Evolutionary conservation across 2,113 vertebrate genomes (phyloP).

Genomic region (Merops nubicus): DNA sequence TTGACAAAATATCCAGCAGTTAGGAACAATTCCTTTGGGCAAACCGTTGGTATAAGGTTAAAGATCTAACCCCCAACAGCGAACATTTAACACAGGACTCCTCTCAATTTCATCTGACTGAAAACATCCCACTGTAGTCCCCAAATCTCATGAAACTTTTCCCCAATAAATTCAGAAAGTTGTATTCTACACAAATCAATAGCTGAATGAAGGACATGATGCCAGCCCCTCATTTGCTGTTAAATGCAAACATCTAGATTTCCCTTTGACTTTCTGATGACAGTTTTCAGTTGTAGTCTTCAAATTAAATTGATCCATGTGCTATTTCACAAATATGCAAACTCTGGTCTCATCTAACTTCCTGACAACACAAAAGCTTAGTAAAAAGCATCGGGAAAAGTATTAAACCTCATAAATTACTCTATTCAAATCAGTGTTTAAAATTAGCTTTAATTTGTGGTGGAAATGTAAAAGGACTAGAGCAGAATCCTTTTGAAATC

Average conservation of each 20-base stretch:
- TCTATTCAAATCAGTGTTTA: not conserved
- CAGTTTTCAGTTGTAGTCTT: not conserved
- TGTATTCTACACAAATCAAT: not conserved
- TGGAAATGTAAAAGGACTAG: not conserved
- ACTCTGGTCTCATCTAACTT: not conserved
- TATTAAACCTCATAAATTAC: not conserved
- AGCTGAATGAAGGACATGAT: not conserved
- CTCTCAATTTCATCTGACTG: not conserved
- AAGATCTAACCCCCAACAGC: not conserved
- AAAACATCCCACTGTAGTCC: not conserved
- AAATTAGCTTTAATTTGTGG: not conserved
- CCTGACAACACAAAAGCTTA: not conserved
- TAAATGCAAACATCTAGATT: not conserved
- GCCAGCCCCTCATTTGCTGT: not conserved
- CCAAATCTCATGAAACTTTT: not conserved
- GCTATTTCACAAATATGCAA: constrained; percentile 6
- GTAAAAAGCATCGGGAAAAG: not conserved
- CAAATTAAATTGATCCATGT: not conserved
- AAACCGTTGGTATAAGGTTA: not conserved
- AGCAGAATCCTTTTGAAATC: constrained; percentile 6
- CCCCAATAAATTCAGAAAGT: not conserved
- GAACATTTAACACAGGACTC: not conserved
- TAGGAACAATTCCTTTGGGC: not conserved
- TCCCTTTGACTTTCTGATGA: not conserved
- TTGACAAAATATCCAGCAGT: not conserved